Conservation (phyloP, 1,140 invertebrate species). For the Platyscapa corneri region DNA sequence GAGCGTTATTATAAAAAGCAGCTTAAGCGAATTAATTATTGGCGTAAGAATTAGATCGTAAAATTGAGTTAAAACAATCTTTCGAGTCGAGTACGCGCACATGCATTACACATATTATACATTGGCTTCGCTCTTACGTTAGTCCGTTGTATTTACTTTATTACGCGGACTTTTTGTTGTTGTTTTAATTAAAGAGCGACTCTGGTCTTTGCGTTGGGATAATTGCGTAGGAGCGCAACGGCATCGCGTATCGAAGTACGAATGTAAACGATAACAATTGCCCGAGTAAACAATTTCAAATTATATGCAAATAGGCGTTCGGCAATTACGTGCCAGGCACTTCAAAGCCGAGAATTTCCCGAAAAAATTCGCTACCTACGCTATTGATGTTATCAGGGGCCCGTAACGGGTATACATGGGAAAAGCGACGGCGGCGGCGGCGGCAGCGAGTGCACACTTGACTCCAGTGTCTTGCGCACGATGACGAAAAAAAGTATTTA, state of each 20-base stretch:
- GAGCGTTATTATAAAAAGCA: too few relatives aligned
- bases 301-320: background rate
- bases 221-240: background rate
- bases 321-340: too few relatives aligned
- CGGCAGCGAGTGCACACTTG: too few relatives aligned
- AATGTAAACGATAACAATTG: background rate
- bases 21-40: too few relatives aligned
- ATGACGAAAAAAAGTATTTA: slow-evolving; percentile 27
- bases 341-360: background rate
- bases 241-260: background rate
- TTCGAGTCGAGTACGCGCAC: too few relatives aligned
- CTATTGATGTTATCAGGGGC: background rate
- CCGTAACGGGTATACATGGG: background rate
- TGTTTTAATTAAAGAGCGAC: too few relatives aligned
- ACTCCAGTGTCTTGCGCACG: background rate
- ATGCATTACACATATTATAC: too few relatives aligned
- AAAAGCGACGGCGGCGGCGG: background rate
- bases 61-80: too few relatives aligned
- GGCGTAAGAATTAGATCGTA: too few relatives aligned
- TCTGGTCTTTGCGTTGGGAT: background rate
- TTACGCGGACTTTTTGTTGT: background rate
- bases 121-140: too few relatives aligned
- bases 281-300: background rate
- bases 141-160: background rate
- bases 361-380: background rate